These are phyloP conservation scores for Schizotus pectinicornis DNA, from an alignment of 2,888 invertebrate genomes.

Conservation along the genomic window DNA sequence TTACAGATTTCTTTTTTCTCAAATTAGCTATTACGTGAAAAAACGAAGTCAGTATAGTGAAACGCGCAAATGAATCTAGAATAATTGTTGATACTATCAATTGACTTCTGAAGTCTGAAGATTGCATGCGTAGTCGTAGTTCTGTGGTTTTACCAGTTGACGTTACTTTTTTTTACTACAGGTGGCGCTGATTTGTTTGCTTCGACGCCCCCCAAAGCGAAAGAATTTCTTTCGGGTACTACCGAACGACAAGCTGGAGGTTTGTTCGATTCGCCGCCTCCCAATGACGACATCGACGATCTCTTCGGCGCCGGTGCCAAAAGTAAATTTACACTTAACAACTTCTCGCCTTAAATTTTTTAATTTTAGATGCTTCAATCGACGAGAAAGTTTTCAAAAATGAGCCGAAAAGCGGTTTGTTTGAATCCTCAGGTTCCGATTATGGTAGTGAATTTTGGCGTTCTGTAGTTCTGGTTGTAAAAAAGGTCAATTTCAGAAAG, in stretches of 20 bases:
- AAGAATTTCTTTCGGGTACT: background rate
- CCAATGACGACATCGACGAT: slow-evolving; percentile 10
- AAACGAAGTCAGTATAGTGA: no score
- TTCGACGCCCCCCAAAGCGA: background rate
- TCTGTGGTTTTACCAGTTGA: no score
- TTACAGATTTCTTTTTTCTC: no score
- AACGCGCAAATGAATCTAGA: no score
- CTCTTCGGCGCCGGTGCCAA: slow-evolving; percentile 3
- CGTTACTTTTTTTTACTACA: no score
- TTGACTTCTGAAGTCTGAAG: no score
- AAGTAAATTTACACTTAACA: background rate
- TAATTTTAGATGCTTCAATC: slow-evolving; percentile 36
- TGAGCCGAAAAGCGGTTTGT: background rate
- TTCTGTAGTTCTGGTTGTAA: background rate
- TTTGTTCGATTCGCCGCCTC: slow-evolving; percentile 16
- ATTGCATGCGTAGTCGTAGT: no score
- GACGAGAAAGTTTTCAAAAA: background rate
- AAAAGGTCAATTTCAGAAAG: slow-evolving; percentile 31
- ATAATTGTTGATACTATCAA: no score
- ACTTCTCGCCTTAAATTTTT: slow-evolving; percentile 2
- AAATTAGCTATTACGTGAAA: no score
- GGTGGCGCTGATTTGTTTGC: background rate
- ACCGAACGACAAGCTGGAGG: no score
- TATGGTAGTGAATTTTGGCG: no score
- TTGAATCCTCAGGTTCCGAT: slow-evolving; percentile 1